These are phyloP conservation scores for Drosophila mulleri DNA, from an alignment of 2,888 invertebrate species.

Conservation along the genomic window DNA sequence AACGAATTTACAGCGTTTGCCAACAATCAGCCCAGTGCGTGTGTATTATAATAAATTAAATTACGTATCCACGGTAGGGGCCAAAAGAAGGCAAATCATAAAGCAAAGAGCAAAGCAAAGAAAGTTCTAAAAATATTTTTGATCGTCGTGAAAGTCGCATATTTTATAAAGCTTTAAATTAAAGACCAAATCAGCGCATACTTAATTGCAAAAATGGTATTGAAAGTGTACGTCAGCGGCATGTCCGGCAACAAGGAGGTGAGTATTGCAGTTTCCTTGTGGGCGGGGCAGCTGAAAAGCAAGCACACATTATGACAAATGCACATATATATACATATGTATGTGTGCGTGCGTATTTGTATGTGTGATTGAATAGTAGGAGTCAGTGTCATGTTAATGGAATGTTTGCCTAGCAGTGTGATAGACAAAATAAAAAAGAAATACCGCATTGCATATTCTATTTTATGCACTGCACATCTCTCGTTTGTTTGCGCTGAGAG, in stretches of 20 bases:
- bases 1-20: slow-evolving; percentile 28
- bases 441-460: slow-evolving; percentile 60
- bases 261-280: slow-evolving; percentile 82
- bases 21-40: slow-evolving; percentile 62
- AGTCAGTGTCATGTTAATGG: slow-evolving; percentile 69
- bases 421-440: slow-evolving; percentile 31
- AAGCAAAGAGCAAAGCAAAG: slow-evolving; percentile 61
- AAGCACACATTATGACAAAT: slow-evolving; percentile 15
- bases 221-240: slow-evolving; percentile 96
- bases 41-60: slow-evolving; percentile 52
- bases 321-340: neutral
- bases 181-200: slow-evolving; percentile 38
- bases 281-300: slow-evolving; percentile 40
- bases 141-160: slow-evolving; percentile 64
- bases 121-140: slow-evolving; percentile 76
- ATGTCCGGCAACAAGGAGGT: slow-evolving; percentile 98
- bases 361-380: slow-evolving; percentile 35
- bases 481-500: slow-evolving; percentile 32
- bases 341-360: neutral
- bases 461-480: slow-evolving; percentile 48
- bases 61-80: slow-evolving; percentile 70
- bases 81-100: slow-evolving; percentile 42
- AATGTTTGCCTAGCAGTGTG: slow-evolving; percentile 58
- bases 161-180: slow-evolving; percentile 59
- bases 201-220: slow-evolving; percentile 88